These are phyloP conservation scores for Hemibagrus wyckioides DNA, from an alignment of 2,113 vertebrate species.

Conservation along the genomic window DNA sequence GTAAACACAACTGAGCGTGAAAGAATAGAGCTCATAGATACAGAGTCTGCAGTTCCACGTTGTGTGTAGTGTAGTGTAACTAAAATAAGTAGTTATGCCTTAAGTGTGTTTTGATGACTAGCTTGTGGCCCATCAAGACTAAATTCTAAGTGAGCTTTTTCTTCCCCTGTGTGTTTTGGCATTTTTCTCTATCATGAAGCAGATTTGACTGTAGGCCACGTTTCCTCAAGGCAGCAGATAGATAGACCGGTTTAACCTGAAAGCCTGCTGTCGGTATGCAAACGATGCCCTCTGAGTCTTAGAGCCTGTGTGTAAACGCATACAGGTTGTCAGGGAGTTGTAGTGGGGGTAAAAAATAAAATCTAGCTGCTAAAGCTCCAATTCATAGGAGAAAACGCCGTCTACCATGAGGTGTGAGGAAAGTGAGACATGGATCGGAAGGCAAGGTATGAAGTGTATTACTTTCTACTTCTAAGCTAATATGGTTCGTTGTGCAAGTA, in stretches of 20 bases:
- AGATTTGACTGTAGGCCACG: background rate
- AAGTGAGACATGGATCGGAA: background rate
- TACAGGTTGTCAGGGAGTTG: background rate
- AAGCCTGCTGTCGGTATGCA: conserved; percentile 60
- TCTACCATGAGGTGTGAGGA: conserved; percentile 6
- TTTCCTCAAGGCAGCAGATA: conserved; percentile 12
- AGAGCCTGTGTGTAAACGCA: background rate
- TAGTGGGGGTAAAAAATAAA: background rate
- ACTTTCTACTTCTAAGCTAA: background rate
- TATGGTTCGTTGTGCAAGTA: conserved; percentile 40
- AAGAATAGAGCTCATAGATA: background rate
- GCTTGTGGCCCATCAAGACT: background rate
- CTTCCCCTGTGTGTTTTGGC: background rate
- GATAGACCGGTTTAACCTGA: conserved; percentile 62
- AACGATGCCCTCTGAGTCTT: conserved; percentile 39
- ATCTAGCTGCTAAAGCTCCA: background rate
- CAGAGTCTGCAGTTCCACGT: background rate
- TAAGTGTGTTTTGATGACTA: background rate
- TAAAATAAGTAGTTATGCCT: background rate
- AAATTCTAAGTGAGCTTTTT: conserved; percentile 23
- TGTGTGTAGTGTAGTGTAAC: background rate
- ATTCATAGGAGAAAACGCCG: background rate
- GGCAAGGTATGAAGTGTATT: conserved; percentile 31
- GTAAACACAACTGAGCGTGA: background rate
- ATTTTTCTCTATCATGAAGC: background rate